phyloP scores from a whole-genome alignment of 2,113 vertebrate genomes.

The Amia ocellicauda region DNA sequence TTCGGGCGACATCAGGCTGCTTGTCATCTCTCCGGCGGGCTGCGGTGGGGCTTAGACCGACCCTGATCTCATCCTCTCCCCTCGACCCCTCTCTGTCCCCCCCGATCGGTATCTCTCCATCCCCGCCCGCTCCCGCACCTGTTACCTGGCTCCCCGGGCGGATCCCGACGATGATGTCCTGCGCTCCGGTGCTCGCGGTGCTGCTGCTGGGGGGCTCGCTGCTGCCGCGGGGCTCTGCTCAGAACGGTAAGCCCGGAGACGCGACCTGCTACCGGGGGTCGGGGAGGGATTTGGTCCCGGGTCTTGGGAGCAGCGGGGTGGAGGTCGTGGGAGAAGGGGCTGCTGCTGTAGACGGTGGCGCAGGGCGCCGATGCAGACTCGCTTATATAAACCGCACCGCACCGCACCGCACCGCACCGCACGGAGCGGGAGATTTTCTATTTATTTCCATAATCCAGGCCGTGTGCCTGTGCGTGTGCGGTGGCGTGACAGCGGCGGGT shows the following conservation, averaged over 20 bases:
- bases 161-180: conserved; percentile 51
- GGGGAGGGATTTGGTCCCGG: too few relatives aligned
- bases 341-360: too few relatives aligned
- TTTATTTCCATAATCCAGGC: not conserved
- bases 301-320: too few relatives aligned
- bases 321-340: too few relatives aligned
- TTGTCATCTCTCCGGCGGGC: not conserved
- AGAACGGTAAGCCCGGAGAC: conserved; percentile 62
- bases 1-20: conserved; percentile 10
- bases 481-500: too few relatives aligned
- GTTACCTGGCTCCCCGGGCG: conserved; percentile 29
- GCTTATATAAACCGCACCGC: conserved; percentile 11
- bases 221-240: conserved; percentile 54
- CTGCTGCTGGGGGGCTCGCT: conserved; percentile 57
- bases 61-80: conserved; percentile 27
- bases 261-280: too few relatives aligned
- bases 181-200: conserved; percentile 53
- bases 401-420: not conserved
- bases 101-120: conserved; percentile 50
- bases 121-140: conserved; percentile 46
- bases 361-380: not conserved
- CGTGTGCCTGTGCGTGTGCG: too few relatives aligned
- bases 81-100: conserved; percentile 46
- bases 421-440: not conserved
- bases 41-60: not conserved